Conservation (phyloP, 2,113 vertebrate species). For the Oceanodroma tethys region DNA sequence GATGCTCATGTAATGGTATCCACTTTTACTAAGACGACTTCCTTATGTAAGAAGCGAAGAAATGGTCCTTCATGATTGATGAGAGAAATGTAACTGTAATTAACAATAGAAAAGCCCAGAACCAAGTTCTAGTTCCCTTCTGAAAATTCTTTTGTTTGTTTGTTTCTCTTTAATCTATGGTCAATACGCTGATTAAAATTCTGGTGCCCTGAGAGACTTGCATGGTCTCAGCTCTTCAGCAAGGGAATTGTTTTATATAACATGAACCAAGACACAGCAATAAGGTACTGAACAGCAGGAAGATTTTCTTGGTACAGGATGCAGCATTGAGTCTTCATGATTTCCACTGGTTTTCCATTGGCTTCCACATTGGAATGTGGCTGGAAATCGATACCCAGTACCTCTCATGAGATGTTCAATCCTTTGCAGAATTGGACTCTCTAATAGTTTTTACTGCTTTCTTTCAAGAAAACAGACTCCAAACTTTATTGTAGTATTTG, state of each 20-base stretch:
- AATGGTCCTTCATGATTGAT: too few relatives aligned
- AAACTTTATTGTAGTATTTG: conserved; percentile 48
- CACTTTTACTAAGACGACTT: too few relatives aligned
- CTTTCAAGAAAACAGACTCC: conserved; percentile 50
- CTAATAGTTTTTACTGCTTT: not conserved
- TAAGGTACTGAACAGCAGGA: not conserved
- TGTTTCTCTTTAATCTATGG: too few relatives aligned
- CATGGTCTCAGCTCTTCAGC: too few relatives aligned
- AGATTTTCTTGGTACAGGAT: not conserved
- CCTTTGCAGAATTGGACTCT: not conserved
- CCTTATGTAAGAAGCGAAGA: too few relatives aligned
- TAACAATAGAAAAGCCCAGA: too few relatives aligned
- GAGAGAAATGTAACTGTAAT: too few relatives aligned
- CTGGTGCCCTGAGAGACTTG: too few relatives aligned
- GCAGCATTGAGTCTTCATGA: not conserved
- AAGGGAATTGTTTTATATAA: not conserved
- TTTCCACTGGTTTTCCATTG: not conserved
- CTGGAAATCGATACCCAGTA: not conserved
- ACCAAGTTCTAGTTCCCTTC: too few relatives aligned
- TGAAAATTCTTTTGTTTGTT: too few relatives aligned
- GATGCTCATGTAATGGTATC: too few relatives aligned
- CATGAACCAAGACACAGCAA: not conserved
- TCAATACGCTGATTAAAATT: too few relatives aligned
- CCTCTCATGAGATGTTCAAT: not conserved
- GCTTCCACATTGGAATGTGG: not conserved